Evolutionary conservation across 1,140 invertebrate species (phyloP).

Genomic region (Cydia strobilella): DNA sequence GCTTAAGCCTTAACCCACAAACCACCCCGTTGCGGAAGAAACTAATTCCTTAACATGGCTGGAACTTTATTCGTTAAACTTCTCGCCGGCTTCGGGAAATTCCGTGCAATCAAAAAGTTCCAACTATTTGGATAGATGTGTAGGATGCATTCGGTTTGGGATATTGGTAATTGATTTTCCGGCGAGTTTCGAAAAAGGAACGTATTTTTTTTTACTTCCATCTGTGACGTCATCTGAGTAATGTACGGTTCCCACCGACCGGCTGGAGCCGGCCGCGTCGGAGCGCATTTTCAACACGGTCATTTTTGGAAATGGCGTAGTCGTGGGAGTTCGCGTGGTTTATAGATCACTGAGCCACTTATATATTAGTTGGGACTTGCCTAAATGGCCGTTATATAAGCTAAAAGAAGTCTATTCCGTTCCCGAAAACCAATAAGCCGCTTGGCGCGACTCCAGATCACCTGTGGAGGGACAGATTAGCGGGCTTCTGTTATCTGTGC

Average conservation of each 20-base stretch:
- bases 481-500: not conserved
- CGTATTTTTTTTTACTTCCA: no score
- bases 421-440: not conserved
- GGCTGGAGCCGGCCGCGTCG: no score
- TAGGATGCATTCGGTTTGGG: conserved; percentile 9
- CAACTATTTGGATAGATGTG: conserved; percentile 25
- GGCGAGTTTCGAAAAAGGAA: not conserved
- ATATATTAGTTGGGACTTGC: no score
- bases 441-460: not conserved
- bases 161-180: conserved; percentile 12
- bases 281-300: no score
- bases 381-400: no score
- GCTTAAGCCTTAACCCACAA: conserved; percentile 33
- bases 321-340: no score
- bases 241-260: no score
- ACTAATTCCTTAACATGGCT: conserved; percentile 67
- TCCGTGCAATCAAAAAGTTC: conserved; percentile 27
- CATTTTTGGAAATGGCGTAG: no score
- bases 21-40: conserved; percentile 60
- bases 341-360: no score
- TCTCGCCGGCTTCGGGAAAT: conserved; percentile 34
- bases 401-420: no score
- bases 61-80: conserved; percentile 73
- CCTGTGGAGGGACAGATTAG: not conserved
- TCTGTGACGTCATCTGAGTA: no score